Evolutionary conservation across 1,140 invertebrate species (phyloP).

Genomic region (fruit fly (Drosophila melanogaster)): DNA sequence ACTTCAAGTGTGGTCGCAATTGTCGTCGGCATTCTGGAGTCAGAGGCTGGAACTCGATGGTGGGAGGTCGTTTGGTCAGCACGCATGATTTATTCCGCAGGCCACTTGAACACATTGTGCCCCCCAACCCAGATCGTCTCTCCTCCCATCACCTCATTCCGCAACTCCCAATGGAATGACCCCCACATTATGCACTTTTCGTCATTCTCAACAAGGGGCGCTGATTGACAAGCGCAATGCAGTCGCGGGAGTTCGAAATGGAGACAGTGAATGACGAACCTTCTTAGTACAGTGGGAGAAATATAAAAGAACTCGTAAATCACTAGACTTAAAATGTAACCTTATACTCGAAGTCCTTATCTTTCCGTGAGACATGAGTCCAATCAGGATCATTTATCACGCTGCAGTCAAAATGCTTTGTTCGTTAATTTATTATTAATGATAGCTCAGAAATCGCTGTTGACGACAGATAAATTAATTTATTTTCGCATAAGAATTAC

Average conservation of each 20-base stretch:
- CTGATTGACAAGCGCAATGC: conserved; percentile 69
- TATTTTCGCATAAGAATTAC: not conserved
- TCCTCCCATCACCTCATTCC: not conserved
- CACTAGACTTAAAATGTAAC: not conserved
- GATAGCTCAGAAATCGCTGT: not conserved
- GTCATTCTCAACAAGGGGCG: conserved; percentile 67
- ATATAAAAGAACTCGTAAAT: conserved; percentile 5
- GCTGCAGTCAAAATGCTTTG: not conserved
- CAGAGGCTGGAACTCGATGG: conserved; percentile 24
- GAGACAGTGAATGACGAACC: conserved; percentile 34
- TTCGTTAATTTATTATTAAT: not conserved
- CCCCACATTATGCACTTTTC: conserved; percentile 61
- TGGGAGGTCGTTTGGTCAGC: conserved; percentile 71
- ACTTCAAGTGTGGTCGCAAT: conserved; percentile 66
- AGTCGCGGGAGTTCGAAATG: conserved; percentile 38
- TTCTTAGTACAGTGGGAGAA: conserved; percentile 12
- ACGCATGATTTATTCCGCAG: conserved; percentile 54
- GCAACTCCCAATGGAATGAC: conserved; percentile 22
- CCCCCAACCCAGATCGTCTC: not conserved
- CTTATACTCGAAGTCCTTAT: not conserved
- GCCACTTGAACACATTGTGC: conserved; percentile 28
- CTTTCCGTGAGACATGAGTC: not conserved
- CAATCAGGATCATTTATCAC: not conserved
- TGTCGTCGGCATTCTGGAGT: conserved; percentile 20
- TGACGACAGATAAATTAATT: not conserved